A percentile compares a stretch with the other conserved stretches of the same genome.
phyloP scores from a whole-genome alignment of 2,888 invertebrate genomes.

The Habroteleia sp. region DNA sequence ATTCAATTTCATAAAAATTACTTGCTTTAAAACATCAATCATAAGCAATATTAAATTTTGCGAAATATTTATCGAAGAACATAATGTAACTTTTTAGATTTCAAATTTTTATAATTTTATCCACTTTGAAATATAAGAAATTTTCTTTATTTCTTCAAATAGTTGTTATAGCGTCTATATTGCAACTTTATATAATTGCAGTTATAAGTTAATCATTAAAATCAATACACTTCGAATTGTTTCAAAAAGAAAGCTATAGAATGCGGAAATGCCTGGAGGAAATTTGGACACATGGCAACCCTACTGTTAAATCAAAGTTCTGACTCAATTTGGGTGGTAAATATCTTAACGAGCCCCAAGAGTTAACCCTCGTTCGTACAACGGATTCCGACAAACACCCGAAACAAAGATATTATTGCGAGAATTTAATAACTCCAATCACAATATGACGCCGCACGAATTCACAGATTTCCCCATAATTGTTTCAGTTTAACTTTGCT shows the following conservation, averaged over 20 bases:
- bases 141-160: no score
- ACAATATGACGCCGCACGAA: conserved; percentile 11
- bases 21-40: no score
- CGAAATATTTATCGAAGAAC: no score
- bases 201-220: no score
- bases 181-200: no score
- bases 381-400: conserved; percentile 41
- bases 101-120: no score
- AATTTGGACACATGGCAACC: conserved; percentile 54
- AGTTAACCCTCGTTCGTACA: conserved; percentile 50
- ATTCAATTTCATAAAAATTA: no score
- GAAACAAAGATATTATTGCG: conserved; percentile 44
- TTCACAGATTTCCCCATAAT: background rate
- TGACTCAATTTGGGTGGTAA: conserved; percentile 53
- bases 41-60: no score
- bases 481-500: no score
- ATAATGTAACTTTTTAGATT: no score
- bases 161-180: no score
- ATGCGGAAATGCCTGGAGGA: conserved; percentile 46
- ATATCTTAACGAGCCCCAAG: conserved; percentile 52
- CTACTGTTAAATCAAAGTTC: conserved; percentile 53
- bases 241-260: conserved; percentile 5
- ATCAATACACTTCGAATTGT: background rate
- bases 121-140: no score
- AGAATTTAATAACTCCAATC: conserved; percentile 42